These are phyloP conservation scores for Tragelaphus imberbis DNA, from an alignment of 2,113 vertebrate genomes.

Conservation along the genomic window DNA sequence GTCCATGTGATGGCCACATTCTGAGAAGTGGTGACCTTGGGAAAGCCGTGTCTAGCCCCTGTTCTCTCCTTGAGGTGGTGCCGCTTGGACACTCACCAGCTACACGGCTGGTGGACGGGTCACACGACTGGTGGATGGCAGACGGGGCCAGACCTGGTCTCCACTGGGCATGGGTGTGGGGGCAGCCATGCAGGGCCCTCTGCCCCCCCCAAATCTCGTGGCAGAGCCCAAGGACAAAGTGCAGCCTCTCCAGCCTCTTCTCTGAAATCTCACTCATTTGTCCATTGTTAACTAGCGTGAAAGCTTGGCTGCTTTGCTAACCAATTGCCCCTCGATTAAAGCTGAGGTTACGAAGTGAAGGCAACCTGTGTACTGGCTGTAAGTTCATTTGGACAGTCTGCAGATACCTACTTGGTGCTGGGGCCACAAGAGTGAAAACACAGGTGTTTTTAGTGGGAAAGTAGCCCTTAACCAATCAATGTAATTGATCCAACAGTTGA, in stretches of 20 bases:
- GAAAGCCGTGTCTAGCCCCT: not conserved
- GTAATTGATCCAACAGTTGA: not conserved
- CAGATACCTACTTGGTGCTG: not conserved
- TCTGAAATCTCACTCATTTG: not conserved
- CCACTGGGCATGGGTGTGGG: not conserved
- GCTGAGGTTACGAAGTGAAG: not conserved
- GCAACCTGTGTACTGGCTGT: not conserved
- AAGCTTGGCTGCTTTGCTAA: not conserved
- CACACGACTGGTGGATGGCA: not conserved
- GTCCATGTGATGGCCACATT: not conserved
- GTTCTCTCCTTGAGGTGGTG: rapidly evolving
- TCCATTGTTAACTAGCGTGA: constrained; percentile 17
- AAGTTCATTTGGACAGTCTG: not conserved
- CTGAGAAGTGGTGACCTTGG: not conserved
- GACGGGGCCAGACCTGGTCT: not conserved
- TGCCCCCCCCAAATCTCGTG: too few relatives aligned
- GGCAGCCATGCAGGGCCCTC: not conserved
- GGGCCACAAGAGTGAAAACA: not conserved
- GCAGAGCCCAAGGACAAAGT: not conserved
- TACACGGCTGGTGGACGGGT: not conserved
- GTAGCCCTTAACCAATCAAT: not conserved
- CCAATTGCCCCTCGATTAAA: not conserved
- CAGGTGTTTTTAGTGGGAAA: not conserved
- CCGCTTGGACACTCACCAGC: not conserved
- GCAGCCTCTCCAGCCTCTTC: not conserved